A percentile compares a stretch with the other conserved stretches of the same genome.
Conservation (phyloP, 1,140 invertebrate species). For the Drosophila truncata region DNA sequence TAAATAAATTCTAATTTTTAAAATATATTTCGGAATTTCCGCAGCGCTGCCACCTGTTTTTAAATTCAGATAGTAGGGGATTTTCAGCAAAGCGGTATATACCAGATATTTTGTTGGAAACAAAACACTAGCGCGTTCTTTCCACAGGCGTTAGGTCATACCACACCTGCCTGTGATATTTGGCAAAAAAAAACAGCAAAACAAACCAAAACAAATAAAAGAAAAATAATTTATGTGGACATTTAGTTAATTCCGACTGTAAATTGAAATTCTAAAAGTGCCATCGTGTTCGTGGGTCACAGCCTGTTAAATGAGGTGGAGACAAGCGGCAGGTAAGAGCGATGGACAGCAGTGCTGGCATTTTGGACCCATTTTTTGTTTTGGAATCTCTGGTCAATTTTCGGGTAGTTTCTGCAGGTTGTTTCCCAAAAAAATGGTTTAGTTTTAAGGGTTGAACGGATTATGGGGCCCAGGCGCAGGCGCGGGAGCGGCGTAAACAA, state of each 20-base stretch:
- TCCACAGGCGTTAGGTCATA: slow-evolving; percentile 17
- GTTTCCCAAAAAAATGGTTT: slow-evolving; percentile 19
- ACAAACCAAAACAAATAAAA: slow-evolving; percentile 25
- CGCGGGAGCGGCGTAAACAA: slow-evolving; percentile 77
- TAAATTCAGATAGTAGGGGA: background rate
- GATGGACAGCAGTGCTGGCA: slow-evolving; percentile 9
- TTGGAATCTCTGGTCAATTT: slow-evolving; percentile 20
- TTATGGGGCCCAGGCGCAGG: slow-evolving; percentile 33
- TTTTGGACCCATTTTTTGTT: slow-evolving; percentile 31
- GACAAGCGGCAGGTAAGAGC: slow-evolving; percentile 21
- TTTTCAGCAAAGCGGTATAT: slow-evolving; percentile 24
- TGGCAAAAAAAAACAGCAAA: slow-evolving; percentile 21
- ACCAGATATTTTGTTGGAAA: background rate
- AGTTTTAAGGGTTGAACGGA: slow-evolving; percentile 16
- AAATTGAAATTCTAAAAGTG: background rate
- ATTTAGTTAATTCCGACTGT: background rate
- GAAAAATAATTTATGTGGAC: background rate
- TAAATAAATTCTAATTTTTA: background rate
- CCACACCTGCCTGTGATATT: slow-evolving; percentile 4
- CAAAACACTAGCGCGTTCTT: background rate
- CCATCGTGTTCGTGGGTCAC: slow-evolving; percentile 20
- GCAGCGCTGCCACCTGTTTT: background rate
- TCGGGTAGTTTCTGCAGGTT: slow-evolving; percentile 7
- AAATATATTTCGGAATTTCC: background rate
- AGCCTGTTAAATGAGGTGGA: slow-evolving; percentile 31